Base-by-base conservation (phyloP, 2,113 vertebrate genomes). In the Anoplopoma fimbria region DNA sequence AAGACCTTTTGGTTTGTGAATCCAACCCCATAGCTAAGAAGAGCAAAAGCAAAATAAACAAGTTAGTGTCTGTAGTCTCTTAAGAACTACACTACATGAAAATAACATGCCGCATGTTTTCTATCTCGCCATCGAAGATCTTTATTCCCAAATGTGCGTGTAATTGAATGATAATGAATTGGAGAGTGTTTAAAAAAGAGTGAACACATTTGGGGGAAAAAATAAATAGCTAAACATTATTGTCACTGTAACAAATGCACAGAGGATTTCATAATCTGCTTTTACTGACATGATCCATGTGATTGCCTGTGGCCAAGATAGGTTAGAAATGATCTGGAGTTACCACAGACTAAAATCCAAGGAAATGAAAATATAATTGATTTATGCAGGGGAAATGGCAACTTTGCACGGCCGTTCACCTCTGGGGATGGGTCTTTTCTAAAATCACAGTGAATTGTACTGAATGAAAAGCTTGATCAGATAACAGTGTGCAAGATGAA, bases 321-420 rank as follows among this genome's bases (percentile, higher is more conserved):
- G 67, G 68, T 55, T 31, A 62, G 13, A 40, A 40, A 84, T 74
- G 2, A 77, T 79, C 68, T 68, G 76, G 15, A 73, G 72, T 36
- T 42, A 70, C 65, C 58, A 60, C 69, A 8, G 45, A 83, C 27
- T 55, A 53, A 77, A 70, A 83, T 75, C 74, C 69, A 75, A 45
- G 36, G 51, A 85, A 88, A 91, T 88, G 40, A 83, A 88, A 88
- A 72, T 60, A 5, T 40, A 87, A 90, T 83, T 82, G 83, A 87
- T 86, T 82, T 75, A 86, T 72, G 72, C 47, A 33, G 55, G 21
- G 23, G 57, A 64, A 75, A 81, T 40, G 33, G n/a, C 62, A 51
- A 69, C 49, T 61, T 65, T 75, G 64, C 42, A 34, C 64, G 75
- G 62, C 9, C 21, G 2, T 10, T 72, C 69, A 82, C 87, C 58